Conservation (phyloP, 2,797 vertebrate species). For the Meriones psammophilus region DNA sequence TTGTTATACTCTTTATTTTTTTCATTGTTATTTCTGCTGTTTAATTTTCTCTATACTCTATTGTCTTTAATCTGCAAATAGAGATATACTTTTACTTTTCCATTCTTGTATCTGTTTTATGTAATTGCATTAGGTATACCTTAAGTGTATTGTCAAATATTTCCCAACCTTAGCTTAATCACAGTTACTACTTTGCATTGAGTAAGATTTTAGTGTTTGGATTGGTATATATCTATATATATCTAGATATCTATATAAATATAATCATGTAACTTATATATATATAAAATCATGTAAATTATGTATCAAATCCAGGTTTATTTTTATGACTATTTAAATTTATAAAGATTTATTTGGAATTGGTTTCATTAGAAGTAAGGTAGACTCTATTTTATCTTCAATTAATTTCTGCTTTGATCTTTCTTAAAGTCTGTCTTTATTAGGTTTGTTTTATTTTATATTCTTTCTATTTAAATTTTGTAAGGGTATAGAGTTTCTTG, state of each 20-base stretch:
- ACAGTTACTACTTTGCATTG: conserved; percentile 32
- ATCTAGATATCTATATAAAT: too few species aligned
- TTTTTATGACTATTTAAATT: not conserved
- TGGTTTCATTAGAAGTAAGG: conserved; percentile 17
- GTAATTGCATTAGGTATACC: not conserved
- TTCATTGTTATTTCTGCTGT: conserved; percentile 9
- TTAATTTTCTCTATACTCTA: conserved; percentile 40
- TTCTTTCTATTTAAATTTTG: conserved; percentile 32
- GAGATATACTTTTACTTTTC: conserved; percentile 26
- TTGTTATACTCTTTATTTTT: conserved; percentile 47
- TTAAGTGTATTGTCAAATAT: conserved; percentile 3
- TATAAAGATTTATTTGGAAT: conserved; percentile 51
- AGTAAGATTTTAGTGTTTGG: conserved; percentile 4
- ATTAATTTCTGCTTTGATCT: not conserved
- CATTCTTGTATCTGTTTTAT: conserved; percentile 34
- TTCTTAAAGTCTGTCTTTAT: not conserved
- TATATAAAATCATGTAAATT: too few species aligned
- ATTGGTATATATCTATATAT: not conserved
- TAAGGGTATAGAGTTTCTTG: conserved; percentile 40
- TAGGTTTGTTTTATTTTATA: not conserved
- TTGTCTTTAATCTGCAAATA: conserved; percentile 14
- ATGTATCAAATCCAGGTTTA: too few species aligned
- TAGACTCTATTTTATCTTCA: conserved; percentile 27
- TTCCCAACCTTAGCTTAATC: not conserved
- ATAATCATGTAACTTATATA: too few species aligned